Evolutionary conservation across 2,113 vertebrate species (phyloP).

Genomic region (Nothoprocta perdicaria): DNA sequence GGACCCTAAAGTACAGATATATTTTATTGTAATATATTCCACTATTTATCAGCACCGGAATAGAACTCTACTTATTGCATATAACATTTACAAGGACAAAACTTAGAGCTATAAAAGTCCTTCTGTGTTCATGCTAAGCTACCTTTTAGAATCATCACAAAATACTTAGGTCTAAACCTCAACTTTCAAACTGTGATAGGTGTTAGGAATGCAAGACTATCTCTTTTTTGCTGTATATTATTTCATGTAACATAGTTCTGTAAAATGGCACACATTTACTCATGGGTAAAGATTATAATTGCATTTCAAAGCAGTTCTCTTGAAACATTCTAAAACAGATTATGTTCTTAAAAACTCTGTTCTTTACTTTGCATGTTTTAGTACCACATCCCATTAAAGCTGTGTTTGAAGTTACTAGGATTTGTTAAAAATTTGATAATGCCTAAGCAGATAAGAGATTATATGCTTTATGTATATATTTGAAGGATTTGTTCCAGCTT

Average conservation of each 20-base stretch:
- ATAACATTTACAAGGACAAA: slow-evolving; percentile 38
- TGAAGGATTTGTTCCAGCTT: slow-evolving; percentile 83
- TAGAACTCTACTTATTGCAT: slow-evolving; percentile 44
- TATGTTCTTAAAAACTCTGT: slow-evolving; percentile 83
- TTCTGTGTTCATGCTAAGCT: slow-evolving; percentile 39
- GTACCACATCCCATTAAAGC: slow-evolving; percentile 82
- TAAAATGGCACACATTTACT: slow-evolving; percentile 74
- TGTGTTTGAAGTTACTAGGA: slow-evolving; percentile 86
- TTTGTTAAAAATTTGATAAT: slow-evolving; percentile 88
- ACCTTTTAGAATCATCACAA: slow-evolving; percentile 1
- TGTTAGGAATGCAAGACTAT: slow-evolving; percentile 3
- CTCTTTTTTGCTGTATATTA: slow-evolving; percentile 27
- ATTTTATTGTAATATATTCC: slow-evolving; percentile 16
- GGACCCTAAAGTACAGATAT: slow-evolving; percentile 46
- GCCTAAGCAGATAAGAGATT: slow-evolving; percentile 88
- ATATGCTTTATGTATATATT: slow-evolving; percentile 84
- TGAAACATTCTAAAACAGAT: slow-evolving; percentile 85
- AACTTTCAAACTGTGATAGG: neutral
- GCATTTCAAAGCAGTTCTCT: slow-evolving; percentile 78
- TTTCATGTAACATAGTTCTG: slow-evolving; percentile 61
- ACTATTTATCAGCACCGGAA: neutral
- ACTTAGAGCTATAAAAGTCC: neutral
- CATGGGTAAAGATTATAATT: slow-evolving; percentile 78
- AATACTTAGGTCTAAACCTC: neutral
- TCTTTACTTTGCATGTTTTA: slow-evolving; percentile 84